phyloP scores from a whole-genome alignment of 2,888 invertebrate genomes.

The Folsomia manolachei region DNA sequence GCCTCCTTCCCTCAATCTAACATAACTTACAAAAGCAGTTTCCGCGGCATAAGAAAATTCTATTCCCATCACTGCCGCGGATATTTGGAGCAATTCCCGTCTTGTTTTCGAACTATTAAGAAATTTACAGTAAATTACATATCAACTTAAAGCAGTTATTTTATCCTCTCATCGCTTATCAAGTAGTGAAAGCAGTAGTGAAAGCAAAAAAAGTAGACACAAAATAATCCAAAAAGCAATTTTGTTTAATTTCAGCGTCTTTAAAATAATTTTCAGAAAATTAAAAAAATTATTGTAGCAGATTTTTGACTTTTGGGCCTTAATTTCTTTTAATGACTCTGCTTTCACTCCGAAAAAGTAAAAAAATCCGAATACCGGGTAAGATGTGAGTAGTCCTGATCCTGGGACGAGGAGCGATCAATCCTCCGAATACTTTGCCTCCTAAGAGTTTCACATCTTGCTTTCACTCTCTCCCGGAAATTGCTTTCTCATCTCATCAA shows the following conservation, averaged over 20 bases:
- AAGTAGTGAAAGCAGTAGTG: background rate
- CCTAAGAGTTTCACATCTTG: constrained; percentile 41
- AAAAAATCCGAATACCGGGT: constrained; percentile 44
- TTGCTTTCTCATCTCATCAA: constrained; percentile 36
- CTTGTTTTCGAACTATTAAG: constrained; percentile 75
- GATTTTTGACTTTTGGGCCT: background rate
- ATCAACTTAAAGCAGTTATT: background rate
- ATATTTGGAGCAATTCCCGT: constrained; percentile 77
- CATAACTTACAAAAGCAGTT: constrained; percentile 77
- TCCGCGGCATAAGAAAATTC: constrained; percentile 97
- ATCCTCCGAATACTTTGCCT: constrained; percentile 41
- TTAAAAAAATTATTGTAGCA: too few relatives aligned
- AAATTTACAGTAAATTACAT: background rate
- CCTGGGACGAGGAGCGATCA: constrained; percentile 37
- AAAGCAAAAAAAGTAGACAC: background rate
- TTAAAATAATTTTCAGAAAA: too few relatives aligned
- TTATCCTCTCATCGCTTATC: too few relatives aligned
- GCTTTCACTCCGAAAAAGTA: background rate
- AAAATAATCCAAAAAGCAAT: background rate
- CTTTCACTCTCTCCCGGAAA: constrained; percentile 46
- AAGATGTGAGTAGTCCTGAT: constrained; percentile 48
- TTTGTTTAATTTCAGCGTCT: too few relatives aligned
- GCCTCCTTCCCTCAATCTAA: too few relatives aligned
- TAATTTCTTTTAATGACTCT: background rate
- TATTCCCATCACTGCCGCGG: constrained; percentile 90